phyloP scores from a whole-genome alignment of 2,888 invertebrate genomes.

The Galeopsomyia nigrocyanea region DNA sequence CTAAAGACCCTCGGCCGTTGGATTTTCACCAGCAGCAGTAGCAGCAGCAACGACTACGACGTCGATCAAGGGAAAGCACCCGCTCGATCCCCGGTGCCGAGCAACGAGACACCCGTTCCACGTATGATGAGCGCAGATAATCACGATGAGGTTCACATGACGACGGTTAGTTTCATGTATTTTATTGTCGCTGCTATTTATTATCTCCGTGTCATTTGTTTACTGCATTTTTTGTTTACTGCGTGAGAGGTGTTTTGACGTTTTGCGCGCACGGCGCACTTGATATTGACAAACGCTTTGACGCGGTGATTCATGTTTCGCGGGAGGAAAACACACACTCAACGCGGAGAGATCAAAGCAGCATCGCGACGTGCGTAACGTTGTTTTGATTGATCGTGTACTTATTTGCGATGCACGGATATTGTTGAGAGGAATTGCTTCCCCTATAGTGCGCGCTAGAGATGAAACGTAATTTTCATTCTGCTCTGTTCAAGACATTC shows the following conservation, averaged over 20 bases:
- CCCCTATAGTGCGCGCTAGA: too few relatives aligned
- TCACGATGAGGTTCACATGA: slow-evolving; percentile 63
- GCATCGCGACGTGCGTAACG: slow-evolving; percentile 8
- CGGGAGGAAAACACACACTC: too few relatives aligned
- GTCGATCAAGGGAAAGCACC: background rate
- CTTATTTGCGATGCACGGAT: background rate
- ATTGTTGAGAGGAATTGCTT: too few relatives aligned
- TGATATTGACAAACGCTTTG: too few relatives aligned
- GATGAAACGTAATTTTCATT: too few relatives aligned
- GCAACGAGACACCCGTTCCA: slow-evolving; percentile 6
- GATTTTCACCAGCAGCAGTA: slow-evolving; percentile 9
- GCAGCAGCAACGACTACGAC: background rate
- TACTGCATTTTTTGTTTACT: too few relatives aligned
- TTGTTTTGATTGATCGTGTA: slow-evolving; percentile 7
- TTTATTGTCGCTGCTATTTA: background rate
- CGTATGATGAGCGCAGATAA: slow-evolving; percentile 44
- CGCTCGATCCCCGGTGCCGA: background rate
- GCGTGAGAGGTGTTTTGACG: too few relatives aligned
- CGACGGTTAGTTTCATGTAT: slow-evolving; percentile 56
- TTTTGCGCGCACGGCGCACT: background rate
- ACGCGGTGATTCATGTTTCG: too few relatives aligned
- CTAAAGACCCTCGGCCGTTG: slow-evolving; percentile 8
- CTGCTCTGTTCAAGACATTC: too few relatives aligned
- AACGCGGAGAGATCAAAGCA: too few relatives aligned
- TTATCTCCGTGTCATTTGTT: too few relatives aligned